Conservation (phyloP, 1,140 invertebrate genomes). For the Drosophila oshimai region DNA sequence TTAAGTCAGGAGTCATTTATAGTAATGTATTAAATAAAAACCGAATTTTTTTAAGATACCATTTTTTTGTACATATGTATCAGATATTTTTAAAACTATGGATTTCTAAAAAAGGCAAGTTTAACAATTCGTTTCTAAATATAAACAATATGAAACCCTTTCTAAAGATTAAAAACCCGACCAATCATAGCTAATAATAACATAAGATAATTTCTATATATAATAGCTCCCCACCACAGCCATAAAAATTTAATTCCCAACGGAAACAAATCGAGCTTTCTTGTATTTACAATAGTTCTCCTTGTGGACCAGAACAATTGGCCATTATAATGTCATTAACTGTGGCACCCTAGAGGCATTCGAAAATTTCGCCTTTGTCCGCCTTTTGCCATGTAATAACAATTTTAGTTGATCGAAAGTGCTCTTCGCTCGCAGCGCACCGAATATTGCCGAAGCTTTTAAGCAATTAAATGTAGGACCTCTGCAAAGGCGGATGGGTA, state of each 20-base stretch:
- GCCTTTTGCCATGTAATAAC: slow-evolving; percentile 39
- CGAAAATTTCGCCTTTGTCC: slow-evolving; percentile 10
- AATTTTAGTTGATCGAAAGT: slow-evolving; percentile 62
- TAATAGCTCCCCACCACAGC: neutral
- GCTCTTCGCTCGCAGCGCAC: slow-evolving; percentile 21
- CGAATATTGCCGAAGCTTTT: slow-evolving; percentile 51
- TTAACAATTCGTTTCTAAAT: no score
- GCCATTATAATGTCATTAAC: slow-evolving; percentile 74
- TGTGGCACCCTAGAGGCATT: slow-evolving; percentile 7
- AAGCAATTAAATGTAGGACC: slow-evolving; percentile 61
- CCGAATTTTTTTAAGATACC: no score
- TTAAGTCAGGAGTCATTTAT: no score
- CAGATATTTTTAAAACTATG: no score
- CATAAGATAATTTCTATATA: slow-evolving; percentile 1
- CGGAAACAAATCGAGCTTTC: slow-evolving; percentile 34
- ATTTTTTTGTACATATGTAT: no score
- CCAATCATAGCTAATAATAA: slow-evolving; percentile 12
- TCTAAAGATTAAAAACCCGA: neutral
- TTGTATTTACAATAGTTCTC: slow-evolving; percentile 24
- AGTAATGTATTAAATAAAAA: no score
- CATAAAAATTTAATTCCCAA: slow-evolving; percentile 14
- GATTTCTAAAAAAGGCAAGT: no score
- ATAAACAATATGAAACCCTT: no score
- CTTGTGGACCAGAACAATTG: slow-evolving; percentile 18
- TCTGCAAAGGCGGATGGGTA: slow-evolving; percentile 7